Evolutionary conservation across 2,113 vertebrate genomes (phyloP).

Genomic region (Phalacrocorax pelagicus): DNA sequence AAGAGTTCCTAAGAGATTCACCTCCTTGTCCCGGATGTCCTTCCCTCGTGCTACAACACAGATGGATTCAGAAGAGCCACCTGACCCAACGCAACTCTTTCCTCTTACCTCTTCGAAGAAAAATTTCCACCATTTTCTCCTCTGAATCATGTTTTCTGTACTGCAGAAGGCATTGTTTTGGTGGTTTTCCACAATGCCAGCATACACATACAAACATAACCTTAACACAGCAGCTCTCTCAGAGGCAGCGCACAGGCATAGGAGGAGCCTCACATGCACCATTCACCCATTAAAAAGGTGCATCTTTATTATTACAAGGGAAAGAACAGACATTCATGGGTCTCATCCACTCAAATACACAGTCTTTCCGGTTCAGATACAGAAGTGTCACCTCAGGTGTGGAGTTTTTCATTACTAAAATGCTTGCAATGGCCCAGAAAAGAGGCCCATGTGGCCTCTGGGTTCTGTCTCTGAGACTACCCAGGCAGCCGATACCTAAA

Average conservation of each 20-base stretch:
- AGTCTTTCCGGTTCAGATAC: not conserved
- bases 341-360: not conserved
- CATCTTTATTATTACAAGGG: not conserved
- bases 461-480: not conserved
- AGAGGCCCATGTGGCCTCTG: not conserved
- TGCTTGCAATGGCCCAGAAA: not conserved
- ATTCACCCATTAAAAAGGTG: not conserved
- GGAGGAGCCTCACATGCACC: not conserved
- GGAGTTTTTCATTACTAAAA: not conserved
- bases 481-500: not conserved
- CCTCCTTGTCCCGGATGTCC: not conserved
- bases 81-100: not conserved
- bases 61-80: not conserved
- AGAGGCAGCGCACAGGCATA: not conserved
- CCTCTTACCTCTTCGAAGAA: not conserved
- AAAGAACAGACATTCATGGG: not conserved
- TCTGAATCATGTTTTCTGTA: not conserved
- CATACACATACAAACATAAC: not conserved
- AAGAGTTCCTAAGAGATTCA: not conserved
- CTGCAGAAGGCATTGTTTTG: too few relatives aligned
- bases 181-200: not conserved
- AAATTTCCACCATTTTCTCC: not conserved
- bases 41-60: rapidly evolving
- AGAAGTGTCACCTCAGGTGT: rapidly evolving
- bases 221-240: rapidly evolving